Base-by-base conservation (phyloP, 2,113 vertebrate genomes). In the Lates calcarifer region DNA sequence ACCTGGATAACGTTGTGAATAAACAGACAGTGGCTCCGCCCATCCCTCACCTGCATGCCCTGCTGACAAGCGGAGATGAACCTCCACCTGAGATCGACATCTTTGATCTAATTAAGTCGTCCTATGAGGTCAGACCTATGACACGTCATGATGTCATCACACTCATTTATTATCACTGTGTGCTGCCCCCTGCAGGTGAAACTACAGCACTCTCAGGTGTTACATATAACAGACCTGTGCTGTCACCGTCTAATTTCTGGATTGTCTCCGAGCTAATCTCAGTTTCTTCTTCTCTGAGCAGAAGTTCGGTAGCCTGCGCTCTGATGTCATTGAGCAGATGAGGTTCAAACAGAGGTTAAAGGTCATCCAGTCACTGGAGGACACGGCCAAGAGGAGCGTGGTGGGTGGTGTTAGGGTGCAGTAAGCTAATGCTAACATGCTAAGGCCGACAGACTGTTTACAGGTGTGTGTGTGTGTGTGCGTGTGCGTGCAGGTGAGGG, bases 331-430 rank as follows among this genome's bases (percentile, higher is more conserved):
- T 13, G 98, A 99, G 77, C 98, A 99, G 95, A 99, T 99, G 98
- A 96, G 98, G 71, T 99, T 99, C 91, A 99, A 97, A 77, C 98
- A 99, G 91, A 96, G 98, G 87, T 93, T 99, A 92, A 99, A 98
- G 92, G 98, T 99, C 90, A 99, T 99, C 83, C 98, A 99, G 94
- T 97, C 96, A 1, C 91, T 99, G 90, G 98, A 99, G 90, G 98
- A 99, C 90, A 97, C 98, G 0, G 97, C 98, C 68, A 98, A 99
- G 92, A 96, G 98, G 87, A 99, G 98, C 1, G 97, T 99, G 97
- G 98, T 99, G 94, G 58, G 96, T 95, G 26, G 17, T 6, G 22
- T 28, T 29, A 6, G 0, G 14, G 0, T 60, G 2, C 41, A 45
- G 1, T 0, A 0, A 18, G 65, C 39, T 58, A 15, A 68, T n/a